Percentiles rank a stretch among this genome's conserved stretches.
Evolutionary conservation across 2,797 vertebrate species (phyloP).

Genomic region (Hippocampus kuda): DNA sequence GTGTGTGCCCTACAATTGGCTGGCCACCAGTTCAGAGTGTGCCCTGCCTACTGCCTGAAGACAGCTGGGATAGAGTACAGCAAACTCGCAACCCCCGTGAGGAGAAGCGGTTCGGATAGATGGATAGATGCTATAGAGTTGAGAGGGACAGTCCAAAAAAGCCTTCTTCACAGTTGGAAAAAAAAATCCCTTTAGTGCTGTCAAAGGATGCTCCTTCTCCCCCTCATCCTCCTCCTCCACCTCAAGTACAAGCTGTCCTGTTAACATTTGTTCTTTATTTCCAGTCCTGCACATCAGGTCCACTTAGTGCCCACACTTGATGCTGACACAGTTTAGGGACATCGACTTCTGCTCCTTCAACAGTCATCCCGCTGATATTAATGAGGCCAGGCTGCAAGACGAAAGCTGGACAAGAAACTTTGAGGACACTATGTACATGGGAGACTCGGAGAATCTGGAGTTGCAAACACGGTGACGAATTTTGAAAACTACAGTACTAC

Average conservation of each 20-base stretch:
- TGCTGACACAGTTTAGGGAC: background rate
- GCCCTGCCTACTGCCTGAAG: no score
- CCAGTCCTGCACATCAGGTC: constrained; percentile 1
- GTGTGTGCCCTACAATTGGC: no score
- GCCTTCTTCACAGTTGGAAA: background rate
- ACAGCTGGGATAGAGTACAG: no score
- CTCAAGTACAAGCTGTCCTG: background rate
- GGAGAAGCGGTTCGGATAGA: no score
- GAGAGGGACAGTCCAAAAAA: background rate
- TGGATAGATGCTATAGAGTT: no score
- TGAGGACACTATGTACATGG: background rate
- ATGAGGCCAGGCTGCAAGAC: background rate
- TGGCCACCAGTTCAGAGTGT: no score
- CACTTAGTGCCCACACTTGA: background rate
- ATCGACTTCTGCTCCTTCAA: background rate
- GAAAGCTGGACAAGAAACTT: constrained; percentile 1
- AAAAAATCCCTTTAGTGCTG: background rate
- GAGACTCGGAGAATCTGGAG: background rate
- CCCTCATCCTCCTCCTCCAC: background rate
- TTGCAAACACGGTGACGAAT: background rate
- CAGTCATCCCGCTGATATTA: background rate
- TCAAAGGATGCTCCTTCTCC: background rate
- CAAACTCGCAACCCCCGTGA: no score
- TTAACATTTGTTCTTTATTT: constrained; percentile 3
- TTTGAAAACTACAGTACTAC: background rate